phyloP scores from a whole-genome alignment of 2,888 invertebrate genomes.

The Pyrrhosoma nymphula region DNA sequence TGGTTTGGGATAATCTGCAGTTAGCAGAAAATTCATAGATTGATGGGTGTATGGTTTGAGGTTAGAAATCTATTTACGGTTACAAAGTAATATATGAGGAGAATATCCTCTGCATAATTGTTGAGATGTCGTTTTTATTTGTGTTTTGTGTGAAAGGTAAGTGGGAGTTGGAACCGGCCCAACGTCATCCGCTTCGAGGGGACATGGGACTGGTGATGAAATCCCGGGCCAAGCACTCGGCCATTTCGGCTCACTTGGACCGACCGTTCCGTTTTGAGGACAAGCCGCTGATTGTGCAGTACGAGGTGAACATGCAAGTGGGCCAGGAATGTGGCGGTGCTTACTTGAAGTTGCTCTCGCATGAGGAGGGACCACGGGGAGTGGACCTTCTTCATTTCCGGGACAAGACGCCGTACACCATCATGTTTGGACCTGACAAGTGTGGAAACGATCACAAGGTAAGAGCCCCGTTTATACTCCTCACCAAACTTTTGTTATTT shows the following conservation, averaged over 20 bases:
- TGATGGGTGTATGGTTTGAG: too few species aligned
- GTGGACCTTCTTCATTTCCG: conserved; percentile 89
- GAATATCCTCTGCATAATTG: too few species aligned
- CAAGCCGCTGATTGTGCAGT: conserved; percentile 94
- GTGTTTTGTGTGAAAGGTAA: conserved; percentile 77
- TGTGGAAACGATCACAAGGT: conserved; percentile 98
- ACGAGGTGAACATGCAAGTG: conserved; percentile 95
- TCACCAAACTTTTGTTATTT: too few species aligned
- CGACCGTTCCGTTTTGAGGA: conserved; percentile 90
- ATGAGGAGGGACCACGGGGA: conserved; percentile 82
- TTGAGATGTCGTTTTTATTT: too few species aligned
- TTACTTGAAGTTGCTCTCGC: conserved; percentile 94
- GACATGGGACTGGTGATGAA: conserved; percentile 94
- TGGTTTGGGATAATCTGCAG: too few species aligned
- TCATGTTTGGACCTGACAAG: conserved; percentile 99
- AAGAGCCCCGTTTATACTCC: neutral
- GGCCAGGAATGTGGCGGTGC: conserved; percentile 99
- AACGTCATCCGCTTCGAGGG: conserved; percentile 87
- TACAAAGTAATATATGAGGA: too few species aligned
- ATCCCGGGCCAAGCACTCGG: conserved; percentile 97
- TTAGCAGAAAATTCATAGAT: too few species aligned
- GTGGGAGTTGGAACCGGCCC: conserved; percentile 87
- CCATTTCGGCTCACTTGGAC: conserved; percentile 89
- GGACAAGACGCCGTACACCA: conserved; percentile 98
- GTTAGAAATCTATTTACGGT: too few species aligned